Base-by-base conservation (phyloP, 2,888 invertebrate species). In the Troides helena region DNA sequence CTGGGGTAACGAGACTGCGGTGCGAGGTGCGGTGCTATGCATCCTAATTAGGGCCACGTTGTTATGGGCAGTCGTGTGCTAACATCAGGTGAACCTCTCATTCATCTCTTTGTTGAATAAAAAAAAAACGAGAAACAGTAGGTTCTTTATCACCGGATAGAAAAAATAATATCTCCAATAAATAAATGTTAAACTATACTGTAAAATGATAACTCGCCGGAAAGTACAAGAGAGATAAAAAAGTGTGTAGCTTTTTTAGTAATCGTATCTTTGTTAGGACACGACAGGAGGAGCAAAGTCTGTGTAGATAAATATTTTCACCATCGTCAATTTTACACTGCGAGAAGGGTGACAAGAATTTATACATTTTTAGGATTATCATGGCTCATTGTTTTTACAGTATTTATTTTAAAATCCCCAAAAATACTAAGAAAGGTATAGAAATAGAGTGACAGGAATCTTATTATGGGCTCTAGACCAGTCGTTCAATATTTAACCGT, bases 241-340 rank as follows among this genome's bases (percentile, higher is more conserved):
- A 57, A 39, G 5, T 23, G 17, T 23, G 36, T 23, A 60, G 46
- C 59, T 53, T 65, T 68, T 68, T 60, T 68, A 39, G 21, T 64
- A 50, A 58, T 56, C 59, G 62, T 62, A 66, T 64, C 39, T 46
- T 59, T 63, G 50, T 62, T 46, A 59, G 58, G 18, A 10, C 59
- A 39, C 8, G 39, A 68, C 68, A 68, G 68, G 68, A 68, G 68
- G 68, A 39, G 39, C 68, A 68, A 68, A 68, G 68, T 68, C 64
- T 68, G 39, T 60, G 23, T 6, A 17, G 68, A 68, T 68, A 68
- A 68, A 36, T 60, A 39, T 17, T 57, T 64, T 64, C 63, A 50
- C 39, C 64, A 53, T 50, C 46, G 17, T 50, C 43, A 63, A 62
- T 39, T 23, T 67, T 18, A 56, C 62, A 25, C 23, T 43, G 39